Conservation (phyloP, 2,797 vertebrate species). For the Psittacula echo region DNA sequence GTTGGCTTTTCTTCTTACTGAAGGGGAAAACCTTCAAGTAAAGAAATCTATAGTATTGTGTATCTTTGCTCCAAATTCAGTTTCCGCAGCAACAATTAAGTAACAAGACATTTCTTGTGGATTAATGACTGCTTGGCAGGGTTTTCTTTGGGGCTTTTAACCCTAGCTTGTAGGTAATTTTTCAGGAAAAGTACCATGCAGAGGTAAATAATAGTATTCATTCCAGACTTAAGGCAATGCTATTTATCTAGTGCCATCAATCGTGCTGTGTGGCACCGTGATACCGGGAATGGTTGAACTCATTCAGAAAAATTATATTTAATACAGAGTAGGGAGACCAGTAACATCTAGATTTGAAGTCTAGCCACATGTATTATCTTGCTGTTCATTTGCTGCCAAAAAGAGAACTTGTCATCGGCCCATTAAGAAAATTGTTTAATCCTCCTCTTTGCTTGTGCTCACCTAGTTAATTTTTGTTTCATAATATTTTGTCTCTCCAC, state of each 20-base stretch:
- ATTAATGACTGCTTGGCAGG: slow-evolving; percentile 52
- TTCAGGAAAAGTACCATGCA: slow-evolving; percentile 53
- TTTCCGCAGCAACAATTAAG: slow-evolving; percentile 57
- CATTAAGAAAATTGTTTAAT: slow-evolving; percentile 36
- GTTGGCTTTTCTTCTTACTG: slow-evolving; percentile 26
- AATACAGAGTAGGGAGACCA: neutral
- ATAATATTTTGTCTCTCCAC: slow-evolving; percentile 41
- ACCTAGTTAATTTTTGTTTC: slow-evolving; percentile 13
- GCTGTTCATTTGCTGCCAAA: neutral
- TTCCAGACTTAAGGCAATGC: slow-evolving; percentile 4
- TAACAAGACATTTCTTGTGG: slow-evolving; percentile 18
- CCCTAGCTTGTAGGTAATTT: slow-evolving; percentile 58
- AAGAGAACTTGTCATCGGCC: neutral
- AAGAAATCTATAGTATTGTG: neutral
- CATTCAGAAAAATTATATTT: slow-evolving; percentile 25
- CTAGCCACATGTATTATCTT: neutral
- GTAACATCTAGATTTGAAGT: neutral
- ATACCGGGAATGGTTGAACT: neutral
- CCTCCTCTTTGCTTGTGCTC: slow-evolving; percentile 4
- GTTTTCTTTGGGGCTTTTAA: slow-evolving; percentile 60
- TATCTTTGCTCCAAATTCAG: neutral
- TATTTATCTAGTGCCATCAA: slow-evolving; percentile 26
- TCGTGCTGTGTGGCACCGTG: neutral
- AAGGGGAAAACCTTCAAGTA: slow-evolving; percentile 23
- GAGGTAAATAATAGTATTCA: slow-evolving; percentile 51